These are phyloP conservation scores for Lottia scabra DNA, from an alignment of 2,888 invertebrate genomes.

Conservation along the genomic window DNA sequence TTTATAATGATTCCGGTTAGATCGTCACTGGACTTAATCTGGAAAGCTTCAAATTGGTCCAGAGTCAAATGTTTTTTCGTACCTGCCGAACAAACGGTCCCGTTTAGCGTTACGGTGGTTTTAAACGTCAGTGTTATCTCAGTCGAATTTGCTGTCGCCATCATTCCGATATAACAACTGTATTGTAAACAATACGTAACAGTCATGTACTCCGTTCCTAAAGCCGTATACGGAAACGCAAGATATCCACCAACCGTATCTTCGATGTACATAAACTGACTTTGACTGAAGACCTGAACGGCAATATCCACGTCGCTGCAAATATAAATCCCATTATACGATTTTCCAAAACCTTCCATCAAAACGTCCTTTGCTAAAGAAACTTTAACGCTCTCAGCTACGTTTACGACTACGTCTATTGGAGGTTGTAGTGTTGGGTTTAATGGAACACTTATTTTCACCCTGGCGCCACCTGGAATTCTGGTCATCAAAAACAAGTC, in stretches of 20 bases:
- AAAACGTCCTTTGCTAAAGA: not conserved
- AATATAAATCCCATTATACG: not conserved
- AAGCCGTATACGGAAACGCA: not conserved
- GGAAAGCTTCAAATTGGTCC: slow-evolving; percentile 3
- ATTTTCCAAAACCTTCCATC: not conserved
- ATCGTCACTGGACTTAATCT: not conserved
- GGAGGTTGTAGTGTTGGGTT: not conserved
- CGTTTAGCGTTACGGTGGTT: not conserved
- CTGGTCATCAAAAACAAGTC: not conserved
- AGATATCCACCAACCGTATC: slow-evolving; percentile 1
- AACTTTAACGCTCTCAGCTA: not conserved
- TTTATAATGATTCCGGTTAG: not conserved
- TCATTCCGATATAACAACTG: slow-evolving; percentile 7
- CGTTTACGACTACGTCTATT: not conserved
- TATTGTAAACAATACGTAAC: not conserved
- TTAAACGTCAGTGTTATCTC: not conserved
- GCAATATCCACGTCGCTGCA: not conserved
- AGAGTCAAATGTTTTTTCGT: not conserved
- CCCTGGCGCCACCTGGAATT: not conserved
- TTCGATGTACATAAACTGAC: not conserved
- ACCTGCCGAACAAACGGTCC: not conserved
- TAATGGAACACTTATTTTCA: not conserved
- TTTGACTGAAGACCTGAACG: slow-evolving; percentile 6
- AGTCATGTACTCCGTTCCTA: slow-evolving; percentile 5
- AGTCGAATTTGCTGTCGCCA: not conserved